phyloP scores from a whole-genome alignment of 1,140 invertebrate genomes.

The Ostrea edulis region DNA sequence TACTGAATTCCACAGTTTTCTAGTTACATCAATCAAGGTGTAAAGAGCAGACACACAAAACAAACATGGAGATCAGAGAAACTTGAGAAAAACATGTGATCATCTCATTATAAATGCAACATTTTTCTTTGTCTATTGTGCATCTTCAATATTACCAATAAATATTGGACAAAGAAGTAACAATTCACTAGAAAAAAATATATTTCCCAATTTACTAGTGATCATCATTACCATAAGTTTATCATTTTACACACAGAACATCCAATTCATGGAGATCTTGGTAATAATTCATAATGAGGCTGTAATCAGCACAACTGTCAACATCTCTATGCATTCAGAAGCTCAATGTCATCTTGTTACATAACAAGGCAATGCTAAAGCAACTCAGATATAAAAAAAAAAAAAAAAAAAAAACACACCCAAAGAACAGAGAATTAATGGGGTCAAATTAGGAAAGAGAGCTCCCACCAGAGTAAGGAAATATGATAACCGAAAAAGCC shows the following conservation, averaged over 20 bases:
- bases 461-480: background rate
- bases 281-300: background rate
- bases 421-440: background rate
- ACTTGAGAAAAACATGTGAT: background rate
- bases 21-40: conserved; percentile 2
- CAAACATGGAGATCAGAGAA: background rate
- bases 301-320: background rate
- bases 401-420: no score
- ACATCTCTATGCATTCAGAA: background rate
- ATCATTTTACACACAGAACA: background rate
- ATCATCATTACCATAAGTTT: background rate
- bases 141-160: background rate
- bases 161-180: background rate
- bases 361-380: background rate
- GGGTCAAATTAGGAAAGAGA: background rate
- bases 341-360: background rate
- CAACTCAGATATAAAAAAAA: background rate
- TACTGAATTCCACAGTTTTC: conserved; percentile 25
- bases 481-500: background rate
- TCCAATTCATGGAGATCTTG: background rate
- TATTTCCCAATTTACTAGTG: background rate
- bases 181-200: background rate
- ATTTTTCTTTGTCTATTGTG: background rate
- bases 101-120: background rate
- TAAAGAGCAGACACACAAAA: background rate